Percentiles rank a stretch among this genome's conserved stretches.
These are phyloP conservation scores for Zaprionus lineosus DNA, from an alignment of 2,888 invertebrate species.

Conservation along the genomic window DNA sequence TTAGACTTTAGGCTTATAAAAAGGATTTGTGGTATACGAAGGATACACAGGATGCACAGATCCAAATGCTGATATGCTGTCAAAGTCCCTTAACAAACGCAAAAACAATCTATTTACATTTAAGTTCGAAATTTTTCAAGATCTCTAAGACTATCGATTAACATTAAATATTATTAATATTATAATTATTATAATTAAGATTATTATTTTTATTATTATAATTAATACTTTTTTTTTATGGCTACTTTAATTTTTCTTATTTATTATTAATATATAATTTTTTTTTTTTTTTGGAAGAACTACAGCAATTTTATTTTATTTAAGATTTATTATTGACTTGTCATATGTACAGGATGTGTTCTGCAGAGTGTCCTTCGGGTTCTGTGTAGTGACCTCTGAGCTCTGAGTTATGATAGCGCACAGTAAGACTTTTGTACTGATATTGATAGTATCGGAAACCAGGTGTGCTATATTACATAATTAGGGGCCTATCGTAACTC, in stretches of 20 bases:
- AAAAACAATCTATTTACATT: slow-evolving; percentile 57
- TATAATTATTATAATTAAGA: no score
- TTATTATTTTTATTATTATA: no score
- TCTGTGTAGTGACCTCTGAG: slow-evolving; percentile 13
- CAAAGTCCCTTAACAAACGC: slow-evolving; percentile 27
- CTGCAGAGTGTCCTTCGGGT: no score
- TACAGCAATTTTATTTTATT: slow-evolving; percentile 44
- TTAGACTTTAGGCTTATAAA: slow-evolving; percentile 31
- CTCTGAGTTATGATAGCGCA: slow-evolving; percentile 15
- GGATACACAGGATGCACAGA: slow-evolving; percentile 42
- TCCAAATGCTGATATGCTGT: slow-evolving; percentile 66
- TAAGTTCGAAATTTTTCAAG: slow-evolving; percentile 10
- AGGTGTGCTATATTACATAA: slow-evolving; percentile 74
- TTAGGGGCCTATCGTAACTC: slow-evolving; percentile 14
- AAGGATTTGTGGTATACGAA: slow-evolving; percentile 49
- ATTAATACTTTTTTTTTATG: slow-evolving; percentile 17
- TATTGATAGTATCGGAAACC: slow-evolving; percentile 74
- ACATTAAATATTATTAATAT: no score
- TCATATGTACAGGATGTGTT: slow-evolving; percentile 46
- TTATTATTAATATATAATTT: slow-evolving; percentile 1
- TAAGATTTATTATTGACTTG: slow-evolving; percentile 48
- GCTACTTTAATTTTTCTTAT: neutral
- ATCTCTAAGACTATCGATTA: no score
- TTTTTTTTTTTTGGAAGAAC: slow-evolving; percentile 62
- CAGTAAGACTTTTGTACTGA: slow-evolving; percentile 60